These are phyloP conservation scores for Himalopsyche phryganea DNA, from an alignment of 1,140 invertebrate genomes.

Conservation along the genomic window DNA sequence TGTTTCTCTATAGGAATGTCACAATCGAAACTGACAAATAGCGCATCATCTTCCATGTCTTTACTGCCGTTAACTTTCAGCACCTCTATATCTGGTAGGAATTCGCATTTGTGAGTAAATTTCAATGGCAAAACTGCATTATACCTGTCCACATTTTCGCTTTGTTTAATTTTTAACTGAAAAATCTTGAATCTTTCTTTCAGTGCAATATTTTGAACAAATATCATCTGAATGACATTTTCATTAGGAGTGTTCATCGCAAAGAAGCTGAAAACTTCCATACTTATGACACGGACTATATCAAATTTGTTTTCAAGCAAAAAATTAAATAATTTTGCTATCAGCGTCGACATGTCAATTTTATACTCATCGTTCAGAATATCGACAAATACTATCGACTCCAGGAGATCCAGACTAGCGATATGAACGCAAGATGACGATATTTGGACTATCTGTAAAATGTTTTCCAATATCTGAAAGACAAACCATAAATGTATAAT, in stretches of 20 bases:
- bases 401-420: constrained; percentile 1
- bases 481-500: not conserved
- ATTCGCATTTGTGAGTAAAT: constrained; percentile 5
- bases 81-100: not conserved
- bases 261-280: constrained; percentile 13
- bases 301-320: not conserved
- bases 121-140: not conserved
- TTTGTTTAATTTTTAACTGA: constrained; percentile 1
- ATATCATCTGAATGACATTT: not conserved
- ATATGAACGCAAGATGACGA: constrained; percentile 4
- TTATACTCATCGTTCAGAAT: not conserved
- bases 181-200: constrained; percentile 3
- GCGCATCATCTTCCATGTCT: not conserved
- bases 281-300: constrained; percentile 1
- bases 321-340: constrained; percentile 2
- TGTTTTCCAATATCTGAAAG: constrained; percentile 6
- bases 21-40: not conserved
- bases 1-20: not conserved
- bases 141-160: not conserved
- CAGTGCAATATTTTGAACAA: not conserved
- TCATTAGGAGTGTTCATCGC: not conserved
- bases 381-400: not conserved
- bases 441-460: not conserved
- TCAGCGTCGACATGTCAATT: not conserved
- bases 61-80: not conserved